A percentile compares a stretch with the other conserved stretches of the same genome.
Evolutionary conservation across 2,797 vertebrate species (phyloP).

Genomic region (Artibeus jamaicensis): DNA sequence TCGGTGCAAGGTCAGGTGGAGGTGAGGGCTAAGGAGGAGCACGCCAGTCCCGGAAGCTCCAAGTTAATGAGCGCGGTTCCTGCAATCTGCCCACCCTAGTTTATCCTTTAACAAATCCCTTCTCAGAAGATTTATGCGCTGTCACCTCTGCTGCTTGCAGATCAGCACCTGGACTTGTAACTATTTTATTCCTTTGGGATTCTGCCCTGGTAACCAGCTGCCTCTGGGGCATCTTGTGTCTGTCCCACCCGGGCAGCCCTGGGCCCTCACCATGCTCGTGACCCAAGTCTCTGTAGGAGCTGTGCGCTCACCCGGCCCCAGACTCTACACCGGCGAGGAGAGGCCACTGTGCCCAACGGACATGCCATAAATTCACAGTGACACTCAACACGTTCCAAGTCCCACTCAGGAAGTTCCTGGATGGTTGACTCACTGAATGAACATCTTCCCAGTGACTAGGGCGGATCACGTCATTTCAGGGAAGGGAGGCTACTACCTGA

Average conservation of each 20-base stretch:
- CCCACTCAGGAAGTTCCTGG: not conserved
- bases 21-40: too few relatives aligned
- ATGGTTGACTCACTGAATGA: fast-evolving
- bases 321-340: too few relatives aligned
- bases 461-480: fast-evolving
- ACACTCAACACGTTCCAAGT: not conserved
- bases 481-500: fast-evolving
- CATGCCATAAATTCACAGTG: not conserved
- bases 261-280: fast-evolving
- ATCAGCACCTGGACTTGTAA: not conserved
- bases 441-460: fast-evolving
- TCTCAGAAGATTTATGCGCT: not conserved
- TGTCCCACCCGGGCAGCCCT: not conserved
- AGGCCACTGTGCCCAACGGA: fast-evolving
- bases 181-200: not conserved
- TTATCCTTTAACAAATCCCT: not conserved
- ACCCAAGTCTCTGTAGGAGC: not conserved
- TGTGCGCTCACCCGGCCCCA: fast-evolving
- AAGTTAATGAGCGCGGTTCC: fast-evolving
- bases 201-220: not conserved
- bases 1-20: too few relatives aligned
- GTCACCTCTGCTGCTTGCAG: not conserved
- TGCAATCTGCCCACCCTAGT: not conserved
- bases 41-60: not conserved
- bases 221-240: too few relatives aligned